Percentiles rank a stretch among this genome's conserved stretches.
Conservation (phyloP, 92 coral and sea anemone genomes). For the Parazoanthus swiftii region DNA sequence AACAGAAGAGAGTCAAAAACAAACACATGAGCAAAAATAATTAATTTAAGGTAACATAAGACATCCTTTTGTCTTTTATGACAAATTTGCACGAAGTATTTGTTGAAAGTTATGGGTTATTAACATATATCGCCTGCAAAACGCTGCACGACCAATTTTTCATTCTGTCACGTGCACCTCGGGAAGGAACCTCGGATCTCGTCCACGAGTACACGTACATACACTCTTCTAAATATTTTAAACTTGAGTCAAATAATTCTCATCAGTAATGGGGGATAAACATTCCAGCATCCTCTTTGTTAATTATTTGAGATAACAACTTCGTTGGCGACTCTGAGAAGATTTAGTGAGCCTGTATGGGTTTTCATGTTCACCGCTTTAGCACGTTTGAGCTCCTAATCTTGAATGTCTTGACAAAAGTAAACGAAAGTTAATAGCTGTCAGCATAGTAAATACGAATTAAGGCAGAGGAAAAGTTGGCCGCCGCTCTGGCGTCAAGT, state of each 20-base stretch:
- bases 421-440: slow-evolving; percentile 32
- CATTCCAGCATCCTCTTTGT: neutral
- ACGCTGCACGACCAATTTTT: neutral
- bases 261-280: neutral
- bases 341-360: neutral
- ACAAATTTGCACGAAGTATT: neutral
- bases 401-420: slow-evolving; percentile 19
- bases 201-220: neutral
- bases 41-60: neutral
- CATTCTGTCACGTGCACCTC: neutral
- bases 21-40: neutral
- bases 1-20: neutral
- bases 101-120: neutral
- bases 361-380: neutral
- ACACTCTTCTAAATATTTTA: neutral
- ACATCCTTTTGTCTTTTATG: neutral
- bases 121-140: neutral
- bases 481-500: slow-evolving; percentile 39
- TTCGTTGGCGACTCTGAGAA: neutral
- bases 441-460: slow-evolving; percentile 13
- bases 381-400: slow-evolving; percentile 27
- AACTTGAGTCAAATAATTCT: neutral
- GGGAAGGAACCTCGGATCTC: neutral
- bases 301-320: neutral
- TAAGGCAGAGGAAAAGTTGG: neutral